Evolutionary conservation across 2,113 vertebrate species (phyloP), one percentile per base, ranked within the genome.

Genomic region (Empidonax alnorum): DNA sequence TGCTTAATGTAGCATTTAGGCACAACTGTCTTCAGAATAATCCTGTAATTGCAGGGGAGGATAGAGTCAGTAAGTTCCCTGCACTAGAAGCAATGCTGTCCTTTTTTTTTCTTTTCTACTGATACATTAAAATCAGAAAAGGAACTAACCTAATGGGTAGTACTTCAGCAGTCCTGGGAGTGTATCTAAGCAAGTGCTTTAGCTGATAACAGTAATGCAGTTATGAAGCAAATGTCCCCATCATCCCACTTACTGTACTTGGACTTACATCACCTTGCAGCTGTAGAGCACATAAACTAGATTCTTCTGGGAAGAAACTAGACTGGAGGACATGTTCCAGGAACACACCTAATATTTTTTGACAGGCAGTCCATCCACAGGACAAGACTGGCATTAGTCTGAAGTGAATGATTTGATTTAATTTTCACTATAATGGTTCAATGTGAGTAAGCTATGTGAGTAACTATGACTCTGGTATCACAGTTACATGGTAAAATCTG

Each of bases 1-100:
- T 89, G 76, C 62, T 95, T 89, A 94, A 91, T 89, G 39, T 87
- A 76, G n/a, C 63, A 73, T 92, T 87, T 95, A 65, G 71, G 47
- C 84, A 78, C 69, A 91, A 87, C 75, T 62, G 55, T 79, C 50
- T 87, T 94, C 75, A 62, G 62, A 84, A 71, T 79, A 91, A 41
- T 39, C 35, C 55, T 85, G 20, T 89, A 96, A 95, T 91, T 91
- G 72, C 58, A 68, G 69, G 31, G 73, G 85, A 96, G 69, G 78
- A 67, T 50, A 52, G 55, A 89, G 39, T 83, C 88, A 59, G 72
- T 80, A 61, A 76, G 52, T 78, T 95, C 52, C 42, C n/a, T 41
- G 5, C 49, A n/a, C 37, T 62, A 73, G 49, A 79, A 82, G 53
- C 12, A 72, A 55, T 56, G 17, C 1, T 39, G 3, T 63, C 49